Base-by-base conservation (phyloP, 2,888 invertebrate genomes). In the Acleris laterana region DNA sequence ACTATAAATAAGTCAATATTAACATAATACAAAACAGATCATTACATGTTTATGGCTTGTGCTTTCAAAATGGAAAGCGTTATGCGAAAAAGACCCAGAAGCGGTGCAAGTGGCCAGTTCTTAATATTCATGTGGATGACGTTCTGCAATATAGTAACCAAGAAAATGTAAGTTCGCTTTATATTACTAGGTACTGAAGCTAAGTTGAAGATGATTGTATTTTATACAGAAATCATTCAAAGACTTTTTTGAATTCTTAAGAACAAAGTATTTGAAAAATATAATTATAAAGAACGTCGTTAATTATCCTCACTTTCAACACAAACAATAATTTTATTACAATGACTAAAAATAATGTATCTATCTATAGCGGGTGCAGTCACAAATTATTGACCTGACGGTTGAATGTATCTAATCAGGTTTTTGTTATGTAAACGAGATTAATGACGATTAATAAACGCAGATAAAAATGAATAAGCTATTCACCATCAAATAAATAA, bases 111-210 rank as follows among this genome's bases (percentile, higher is more conserved):
- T 87, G 80, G 81, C 78, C 70, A 73, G 79, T 81, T 74, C 75
- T 82, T 82, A 79, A 76, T 85, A 88, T 89, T 88, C 85, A 88
- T 86, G 81, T 81, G 81, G 80, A 83, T 72, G 76, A 78, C 75
- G 76, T 83, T 82, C 83, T 83, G 77, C 80, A 17, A 46, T 22
- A 38, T 5, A 22, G 1, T 4, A 16, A 46, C 46, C n/a, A 46
- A n/a, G 5, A 17, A 42, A 16, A 46, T 46, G 1, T 17, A n/a
- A 46, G 17, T 46, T 19, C 3, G 9, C 32, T 25, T 25, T 7
- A 25, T 25, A 6, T 25, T 25, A 25, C 25, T 25, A 25, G 0
- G 2, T 22, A 22, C 6, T 25, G 25, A 25, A 25, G 6, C 2
- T 28, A 11, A 52, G 9, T n/a, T 50, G 13, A 50, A 50, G 4